Conservation (phyloP, 2,888 invertebrate species). For the Pammene fasciana region DNA sequence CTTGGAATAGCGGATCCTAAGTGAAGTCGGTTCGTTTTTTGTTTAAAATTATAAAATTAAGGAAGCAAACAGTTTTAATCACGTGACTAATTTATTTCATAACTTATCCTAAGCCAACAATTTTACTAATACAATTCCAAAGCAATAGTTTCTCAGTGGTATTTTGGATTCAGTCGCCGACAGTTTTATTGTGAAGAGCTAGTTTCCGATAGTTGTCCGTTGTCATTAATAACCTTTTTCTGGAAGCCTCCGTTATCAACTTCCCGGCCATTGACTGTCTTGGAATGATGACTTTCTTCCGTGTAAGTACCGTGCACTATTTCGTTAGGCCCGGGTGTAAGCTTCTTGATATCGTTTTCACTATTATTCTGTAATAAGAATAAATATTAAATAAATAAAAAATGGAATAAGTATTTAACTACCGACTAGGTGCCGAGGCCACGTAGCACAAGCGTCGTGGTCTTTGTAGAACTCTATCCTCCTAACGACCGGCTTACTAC, state of each 20-base stretch:
- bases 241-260: slow-evolving; percentile 5
- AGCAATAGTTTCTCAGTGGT: not conserved
- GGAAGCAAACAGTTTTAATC: slow-evolving; percentile 18
- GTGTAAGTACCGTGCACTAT: not conserved
- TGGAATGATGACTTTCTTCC: not conserved
- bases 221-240: slow-evolving; percentile 14
- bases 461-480: no score
- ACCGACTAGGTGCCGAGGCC: no score
- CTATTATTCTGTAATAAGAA: not conserved
- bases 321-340: not conserved
- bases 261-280: not conserved
- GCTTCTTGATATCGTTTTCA: no score
- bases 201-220: slow-evolving; percentile 16
- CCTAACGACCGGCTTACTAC: no score
- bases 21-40: no score
- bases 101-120: not conserved
- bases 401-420: no score
- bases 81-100: slow-evolving; percentile 29
- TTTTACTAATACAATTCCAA: not conserved
- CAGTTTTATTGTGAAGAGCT: not conserved
- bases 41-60: no score
- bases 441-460: no score
- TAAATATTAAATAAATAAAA: no score
- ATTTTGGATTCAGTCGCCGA: not conserved
- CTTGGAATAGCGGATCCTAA: no score